phyloP scores from a whole-genome alignment of 1,140 invertebrate genomes.

The Campoletis sonorensis region DNA sequence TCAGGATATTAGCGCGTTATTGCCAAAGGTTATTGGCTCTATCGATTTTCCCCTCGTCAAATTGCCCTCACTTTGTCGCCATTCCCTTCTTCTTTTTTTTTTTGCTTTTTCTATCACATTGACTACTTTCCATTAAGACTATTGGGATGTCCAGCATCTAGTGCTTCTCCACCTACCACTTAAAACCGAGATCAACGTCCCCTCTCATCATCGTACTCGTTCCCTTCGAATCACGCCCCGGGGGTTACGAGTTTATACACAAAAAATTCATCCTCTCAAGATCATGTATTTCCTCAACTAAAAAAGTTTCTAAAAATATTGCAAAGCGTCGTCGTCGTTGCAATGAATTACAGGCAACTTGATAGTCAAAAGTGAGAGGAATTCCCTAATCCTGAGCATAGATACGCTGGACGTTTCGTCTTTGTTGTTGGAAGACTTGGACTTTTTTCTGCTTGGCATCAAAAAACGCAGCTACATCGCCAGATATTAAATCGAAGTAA shows the following conservation, averaged over 20 bases:
- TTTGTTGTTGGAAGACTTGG: no score
- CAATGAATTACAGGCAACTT: no score
- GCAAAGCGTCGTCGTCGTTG: no score
- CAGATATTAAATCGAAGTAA: no score
- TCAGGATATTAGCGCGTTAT: slow-evolving; percentile 72
- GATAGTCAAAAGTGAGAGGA: no score
- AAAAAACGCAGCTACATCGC: no score
- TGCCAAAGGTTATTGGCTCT: slow-evolving; percentile 69
- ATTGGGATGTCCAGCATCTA: slow-evolving; percentile 44
- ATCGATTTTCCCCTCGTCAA: slow-evolving; percentile 62
- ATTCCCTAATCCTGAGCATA: no score
- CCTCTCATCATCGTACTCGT: slow-evolving; percentile 28
- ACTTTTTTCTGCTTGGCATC: no score
- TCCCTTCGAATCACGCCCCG: slow-evolving; percentile 3
- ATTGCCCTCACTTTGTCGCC: slow-evolving; percentile 31
- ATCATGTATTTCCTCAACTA: neutral
- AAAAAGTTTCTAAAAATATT: neutral
- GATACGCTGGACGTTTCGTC: no score
- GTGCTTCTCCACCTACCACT: slow-evolving; percentile 54
- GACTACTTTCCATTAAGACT: slow-evolving; percentile 4
- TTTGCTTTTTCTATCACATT: slow-evolving; percentile 25
- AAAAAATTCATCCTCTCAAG: slow-evolving; percentile 49
- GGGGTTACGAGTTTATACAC: slow-evolving; percentile 2
- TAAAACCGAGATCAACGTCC: slow-evolving; percentile 62
- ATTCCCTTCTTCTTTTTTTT: no score